phyloP scores from a whole-genome alignment of 1,140 invertebrate genomes.

The Danaus melanippus region DNA sequence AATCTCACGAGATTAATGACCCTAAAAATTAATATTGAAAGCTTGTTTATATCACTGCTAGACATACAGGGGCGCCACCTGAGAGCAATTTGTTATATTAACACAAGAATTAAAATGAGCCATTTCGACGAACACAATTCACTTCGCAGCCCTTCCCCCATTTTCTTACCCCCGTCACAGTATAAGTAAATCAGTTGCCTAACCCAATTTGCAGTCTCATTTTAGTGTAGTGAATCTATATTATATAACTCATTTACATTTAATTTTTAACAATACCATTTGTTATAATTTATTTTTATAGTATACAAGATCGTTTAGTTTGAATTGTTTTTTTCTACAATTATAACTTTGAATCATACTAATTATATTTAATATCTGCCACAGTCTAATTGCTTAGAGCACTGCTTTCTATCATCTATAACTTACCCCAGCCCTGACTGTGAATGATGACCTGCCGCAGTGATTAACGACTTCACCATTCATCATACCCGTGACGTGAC shows the following conservation, averaged over 20 bases:
- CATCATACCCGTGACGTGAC: conserved; percentile 43
- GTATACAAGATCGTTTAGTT: no score
- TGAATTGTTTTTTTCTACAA: no score
- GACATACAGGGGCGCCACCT: conserved; percentile 31
- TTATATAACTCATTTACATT: no score
- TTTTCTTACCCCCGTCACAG: conserved; percentile 21
- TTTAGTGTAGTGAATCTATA: no score
- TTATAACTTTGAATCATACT: no score
- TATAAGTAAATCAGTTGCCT: conserved; percentile 9
- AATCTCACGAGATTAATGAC: no score
- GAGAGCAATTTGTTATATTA: conserved; percentile 47
- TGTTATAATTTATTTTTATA: no score
- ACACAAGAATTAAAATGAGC: conserved; percentile 48
- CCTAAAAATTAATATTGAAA: no score
- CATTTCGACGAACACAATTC: conserved; percentile 39
- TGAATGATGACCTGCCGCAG: conserved; percentile 56
- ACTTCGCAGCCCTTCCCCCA: conserved; percentile 30
- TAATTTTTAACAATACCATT: no score
- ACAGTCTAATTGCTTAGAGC: background rate
- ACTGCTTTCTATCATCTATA: conserved; percentile 20
- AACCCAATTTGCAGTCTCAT: no score
- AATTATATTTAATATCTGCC: no score
- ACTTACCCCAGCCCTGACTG: conserved; percentile 30
- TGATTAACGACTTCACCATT: conserved; percentile 57
- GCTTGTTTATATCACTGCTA: conserved; percentile 9